Percentiles rank a stretch among this genome's conserved stretches.
phyloP scores from a whole-genome alignment of 2,888 invertebrate species.

The Coleophora deauratella region DNA sequence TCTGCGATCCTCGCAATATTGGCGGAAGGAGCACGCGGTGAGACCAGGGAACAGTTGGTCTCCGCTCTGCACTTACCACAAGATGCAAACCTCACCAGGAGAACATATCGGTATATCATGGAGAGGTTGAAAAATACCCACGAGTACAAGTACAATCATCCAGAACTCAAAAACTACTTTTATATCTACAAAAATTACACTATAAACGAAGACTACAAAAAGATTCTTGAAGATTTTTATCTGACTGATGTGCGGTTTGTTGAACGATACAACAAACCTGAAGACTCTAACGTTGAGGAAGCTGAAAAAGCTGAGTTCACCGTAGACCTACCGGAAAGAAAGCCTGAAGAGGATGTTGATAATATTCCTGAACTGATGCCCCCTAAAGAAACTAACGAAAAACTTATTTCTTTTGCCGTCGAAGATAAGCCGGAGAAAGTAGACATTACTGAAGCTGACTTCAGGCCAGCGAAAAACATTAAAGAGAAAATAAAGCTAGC shows the following conservation, averaged over 20 bases:
- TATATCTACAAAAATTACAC: constrained; percentile 79
- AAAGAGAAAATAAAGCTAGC: constrained; percentile 71
- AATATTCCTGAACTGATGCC: constrained; percentile 47
- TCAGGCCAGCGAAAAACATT: constrained; percentile 64
- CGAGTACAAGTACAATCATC: constrained; percentile 64
- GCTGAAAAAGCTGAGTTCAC: constrained; percentile 36
- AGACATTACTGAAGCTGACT: constrained; percentile 42
- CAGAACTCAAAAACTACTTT: constrained; percentile 78
- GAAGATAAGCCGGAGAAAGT: constrained; percentile 62
- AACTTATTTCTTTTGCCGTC: constrained; percentile 67
- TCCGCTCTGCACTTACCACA: constrained; percentile 72
- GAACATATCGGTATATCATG: constrained; percentile 64
- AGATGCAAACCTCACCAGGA: constrained; percentile 56
- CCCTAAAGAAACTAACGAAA: constrained; percentile 66
- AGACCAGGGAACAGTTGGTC: constrained; percentile 73
- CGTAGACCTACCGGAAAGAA: constrained; percentile 43
- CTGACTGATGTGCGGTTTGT: constrained; percentile 76
- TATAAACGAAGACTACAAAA: constrained; percentile 74
- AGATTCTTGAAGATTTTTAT: constrained; percentile 73
- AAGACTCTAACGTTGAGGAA: constrained; percentile 30
- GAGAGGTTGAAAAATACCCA: constrained; percentile 64
- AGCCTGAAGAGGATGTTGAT: constrained; percentile 40
- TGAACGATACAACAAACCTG: constrained; percentile 50
- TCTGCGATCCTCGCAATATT: constrained; percentile 76
- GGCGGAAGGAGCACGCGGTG: constrained; percentile 76